phyloP scores from a whole-genome alignment of 2,113 vertebrate species.

The Limanda limanda region DNA sequence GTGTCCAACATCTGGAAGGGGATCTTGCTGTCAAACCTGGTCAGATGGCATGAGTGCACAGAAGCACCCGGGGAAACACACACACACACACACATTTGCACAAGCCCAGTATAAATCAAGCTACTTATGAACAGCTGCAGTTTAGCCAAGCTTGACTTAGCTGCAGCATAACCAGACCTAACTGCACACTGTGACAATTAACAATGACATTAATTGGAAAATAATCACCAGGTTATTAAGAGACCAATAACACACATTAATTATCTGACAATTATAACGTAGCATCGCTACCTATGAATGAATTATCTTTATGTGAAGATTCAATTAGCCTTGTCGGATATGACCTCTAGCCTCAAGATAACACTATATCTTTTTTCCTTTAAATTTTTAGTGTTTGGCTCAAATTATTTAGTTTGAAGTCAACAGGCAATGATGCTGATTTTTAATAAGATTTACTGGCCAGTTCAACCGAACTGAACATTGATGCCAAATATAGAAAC shows the following conservation, averaged over 20 bases:
- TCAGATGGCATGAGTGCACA: conserved; percentile 23
- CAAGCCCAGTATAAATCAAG: conserved; percentile 21
- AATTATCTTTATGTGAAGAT: conserved; percentile 69
- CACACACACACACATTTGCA: conserved; percentile 15
- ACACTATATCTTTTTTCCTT: background rate
- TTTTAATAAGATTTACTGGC: too few species aligned
- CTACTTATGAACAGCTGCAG: conserved; percentile 31
- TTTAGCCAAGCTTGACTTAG: conserved; percentile 35
- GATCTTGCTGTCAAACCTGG: conserved; percentile 85
- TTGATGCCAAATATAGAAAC: too few species aligned
- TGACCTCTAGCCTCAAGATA: conserved; percentile 25
- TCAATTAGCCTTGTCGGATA: conserved; percentile 71
- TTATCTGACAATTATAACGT: conserved; percentile 68
- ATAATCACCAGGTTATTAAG: conserved; percentile 74
- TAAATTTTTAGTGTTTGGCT: too few species aligned
- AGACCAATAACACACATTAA: conserved; percentile 71
- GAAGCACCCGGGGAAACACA: background rate
- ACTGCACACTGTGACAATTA: conserved; percentile 58
- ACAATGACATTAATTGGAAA: conserved; percentile 69
- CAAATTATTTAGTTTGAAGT: too few species aligned
- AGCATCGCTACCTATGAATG: conserved; percentile 63
- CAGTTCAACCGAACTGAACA: too few species aligned
- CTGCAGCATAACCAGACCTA: conserved; percentile 28
- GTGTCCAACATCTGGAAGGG: conserved; percentile 87
- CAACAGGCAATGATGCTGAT: too few species aligned